These are phyloP conservation scores for Lithobates pipiens DNA, from an alignment of 2,797 vertebrate genomes.

Conservation along the genomic window DNA sequence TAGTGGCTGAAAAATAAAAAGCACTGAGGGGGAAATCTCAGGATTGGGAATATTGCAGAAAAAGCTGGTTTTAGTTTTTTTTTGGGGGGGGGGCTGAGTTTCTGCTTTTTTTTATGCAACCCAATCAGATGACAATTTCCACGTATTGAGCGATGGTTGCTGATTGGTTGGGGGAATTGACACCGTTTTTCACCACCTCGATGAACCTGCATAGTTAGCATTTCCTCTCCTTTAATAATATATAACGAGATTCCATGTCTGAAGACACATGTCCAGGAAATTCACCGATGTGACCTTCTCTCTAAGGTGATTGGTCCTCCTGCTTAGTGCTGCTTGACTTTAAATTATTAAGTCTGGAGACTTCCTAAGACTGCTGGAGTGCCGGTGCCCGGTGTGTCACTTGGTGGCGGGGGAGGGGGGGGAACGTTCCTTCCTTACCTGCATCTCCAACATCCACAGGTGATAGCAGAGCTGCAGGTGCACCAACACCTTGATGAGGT, in stretches of 20 bases:
- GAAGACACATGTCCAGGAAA: constrained; percentile 14
- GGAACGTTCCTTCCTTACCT: not conserved
- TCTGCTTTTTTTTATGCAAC: no score
- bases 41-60: no score
- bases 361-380: not conserved
- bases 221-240: not conserved
- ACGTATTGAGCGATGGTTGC: no score
- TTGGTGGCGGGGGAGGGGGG: not conserved
- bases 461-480: not conserved
- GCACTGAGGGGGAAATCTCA: no score
- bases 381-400: not conserved
- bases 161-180: no score
- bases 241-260: not conserved
- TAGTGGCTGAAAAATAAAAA: no score
- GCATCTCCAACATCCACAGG: not conserved
- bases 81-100: no score
- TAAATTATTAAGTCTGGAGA: constrained; percentile 3
- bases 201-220: no score
- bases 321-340: not conserved
- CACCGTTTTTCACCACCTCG: no score
- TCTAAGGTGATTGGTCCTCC: constrained; percentile 14
- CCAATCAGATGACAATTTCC: no score
- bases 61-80: no score
- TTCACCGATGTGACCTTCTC: not conserved
- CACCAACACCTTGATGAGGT: not conserved